These are phyloP conservation scores for Aporophyla lueneburgensis DNA, from an alignment of 2,888 invertebrate species.

Conservation along the genomic window DNA sequence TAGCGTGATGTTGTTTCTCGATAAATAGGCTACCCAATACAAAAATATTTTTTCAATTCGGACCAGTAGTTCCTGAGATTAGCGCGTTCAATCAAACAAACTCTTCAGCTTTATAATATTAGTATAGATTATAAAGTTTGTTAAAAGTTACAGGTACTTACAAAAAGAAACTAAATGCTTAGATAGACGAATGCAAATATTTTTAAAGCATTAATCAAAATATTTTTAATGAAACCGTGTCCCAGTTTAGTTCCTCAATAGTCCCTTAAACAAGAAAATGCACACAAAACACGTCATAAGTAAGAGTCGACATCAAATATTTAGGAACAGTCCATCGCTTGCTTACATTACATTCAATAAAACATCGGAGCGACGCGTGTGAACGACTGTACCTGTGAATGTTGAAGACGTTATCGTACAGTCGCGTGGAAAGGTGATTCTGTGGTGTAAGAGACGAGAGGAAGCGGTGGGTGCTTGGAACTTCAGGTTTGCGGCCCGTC, in stretches of 20 bases:
- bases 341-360: constrained; percentile 66
- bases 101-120: too few species aligned
- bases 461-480: too few species aligned
- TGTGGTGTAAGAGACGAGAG: neutral
- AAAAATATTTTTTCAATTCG: too few species aligned
- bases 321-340: constrained; percentile 18
- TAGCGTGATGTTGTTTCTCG: too few species aligned
- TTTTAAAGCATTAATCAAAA: neutral
- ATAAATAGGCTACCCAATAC: too few species aligned
- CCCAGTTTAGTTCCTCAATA: neutral
- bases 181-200: neutral
- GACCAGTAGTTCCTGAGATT: too few species aligned
- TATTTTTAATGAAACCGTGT: neutral
- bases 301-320: constrained; percentile 32
- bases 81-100: too few species aligned
- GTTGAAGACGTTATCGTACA: constrained; percentile 29
- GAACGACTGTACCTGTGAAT: constrained; percentile 47
- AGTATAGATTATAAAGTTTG: too few species aligned
- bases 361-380: constrained; percentile 43
- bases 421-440: constrained; percentile 21
- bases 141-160: neutral
- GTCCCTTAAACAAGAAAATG: constrained; percentile 8
- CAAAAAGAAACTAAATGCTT: neutral
- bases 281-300: constrained; percentile 11
- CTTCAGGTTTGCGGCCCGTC: neutral